Percentiles rank a stretch among this genome's conserved stretches.
phyloP scores from a whole-genome alignment of 2,888 invertebrate species.

The Neoascia interrupta region DNA sequence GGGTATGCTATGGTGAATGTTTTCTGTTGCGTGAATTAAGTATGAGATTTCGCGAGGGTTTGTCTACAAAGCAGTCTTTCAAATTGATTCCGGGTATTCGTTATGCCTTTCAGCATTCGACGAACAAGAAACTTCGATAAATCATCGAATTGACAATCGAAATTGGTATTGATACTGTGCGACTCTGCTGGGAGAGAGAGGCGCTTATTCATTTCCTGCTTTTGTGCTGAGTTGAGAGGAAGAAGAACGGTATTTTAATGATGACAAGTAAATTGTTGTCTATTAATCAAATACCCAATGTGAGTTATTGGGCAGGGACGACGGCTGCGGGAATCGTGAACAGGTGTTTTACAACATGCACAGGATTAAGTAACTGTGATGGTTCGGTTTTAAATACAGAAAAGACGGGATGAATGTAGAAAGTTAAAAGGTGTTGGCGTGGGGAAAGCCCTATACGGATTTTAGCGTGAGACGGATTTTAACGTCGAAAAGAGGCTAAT shows the following conservation, averaged over 20 bases:
- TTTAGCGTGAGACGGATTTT: too few species aligned
- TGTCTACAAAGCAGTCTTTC: conserved; percentile 47
- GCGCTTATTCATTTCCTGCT: conserved; percentile 14
- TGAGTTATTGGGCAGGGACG: neutral
- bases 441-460: too few species aligned
- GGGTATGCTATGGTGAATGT: too few species aligned
- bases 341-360: conserved; percentile 4
- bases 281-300: conserved; percentile 40
- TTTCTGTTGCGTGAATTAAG: conserved; percentile 55
- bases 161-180: conserved; percentile 22
- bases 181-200: too few species aligned
- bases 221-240: conserved; percentile 16
- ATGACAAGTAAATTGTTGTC: conserved; percentile 62
- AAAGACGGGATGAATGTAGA: too few species aligned
- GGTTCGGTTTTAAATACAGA: neutral
- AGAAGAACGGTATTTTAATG: conserved; percentile 45
- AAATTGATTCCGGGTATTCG: conserved; percentile 20
- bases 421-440: too few species aligned
- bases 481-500: too few species aligned
- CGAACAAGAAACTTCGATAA: conserved; percentile 47
- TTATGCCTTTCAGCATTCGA: neutral
- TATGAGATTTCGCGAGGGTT: conserved; percentile 43
- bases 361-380: conserved; percentile 5
- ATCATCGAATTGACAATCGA: conserved; percentile 55
- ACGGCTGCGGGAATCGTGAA: neutral